A percentile compares a stretch with the other conserved stretches of the same genome.
phyloP scores from a whole-genome alignment of 35 echinoderm and acorn worm species.

The Acanthaster planci region DNA sequence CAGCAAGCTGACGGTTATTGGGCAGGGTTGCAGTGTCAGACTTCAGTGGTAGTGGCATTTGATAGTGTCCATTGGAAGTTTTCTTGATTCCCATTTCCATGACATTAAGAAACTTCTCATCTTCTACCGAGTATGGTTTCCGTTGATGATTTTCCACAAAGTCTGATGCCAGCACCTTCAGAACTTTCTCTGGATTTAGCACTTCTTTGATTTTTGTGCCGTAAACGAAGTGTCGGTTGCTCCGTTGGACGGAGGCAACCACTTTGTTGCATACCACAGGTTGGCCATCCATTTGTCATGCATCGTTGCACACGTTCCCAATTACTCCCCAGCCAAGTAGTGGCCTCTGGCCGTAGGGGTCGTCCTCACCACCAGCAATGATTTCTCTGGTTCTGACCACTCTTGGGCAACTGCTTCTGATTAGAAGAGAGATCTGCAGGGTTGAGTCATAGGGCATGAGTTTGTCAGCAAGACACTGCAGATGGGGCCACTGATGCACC shows the following conservation, averaged over 20 bases:
- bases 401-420: conserved; percentile 30
- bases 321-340: conserved; percentile 61
- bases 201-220: conserved; percentile 8
- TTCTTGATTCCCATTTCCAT: conserved; percentile 6
- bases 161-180: conserved; percentile 30
- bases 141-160: conserved; percentile 15
- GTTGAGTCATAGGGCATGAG: conserved; percentile 30
- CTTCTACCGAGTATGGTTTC: conserved; percentile 10
- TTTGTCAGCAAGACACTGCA: not conserved
- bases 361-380: too few relatives aligned
- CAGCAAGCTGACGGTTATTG: conserved; percentile 4
- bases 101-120: not conserved
- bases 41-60: conserved; percentile 50
- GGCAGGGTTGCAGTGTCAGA: conserved; percentile 21
- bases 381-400: too few relatives aligned
- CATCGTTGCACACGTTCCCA: conserved; percentile 19
- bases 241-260: not conserved
- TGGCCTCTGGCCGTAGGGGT: conserved; percentile 49
- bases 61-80: conserved; percentile 36
- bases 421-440: conserved; percentile 40
- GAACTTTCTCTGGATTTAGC: not conserved
- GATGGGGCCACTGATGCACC: conserved; percentile 18
- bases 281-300: not conserved
- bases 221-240: not conserved
- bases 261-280: conserved; percentile 18